Percentiles rank a stretch among this genome's conserved stretches.
Evolutionary conservation across 2,888 invertebrate genomes (phyloP).

Genomic region (Tryphoninae sp.): DNA sequence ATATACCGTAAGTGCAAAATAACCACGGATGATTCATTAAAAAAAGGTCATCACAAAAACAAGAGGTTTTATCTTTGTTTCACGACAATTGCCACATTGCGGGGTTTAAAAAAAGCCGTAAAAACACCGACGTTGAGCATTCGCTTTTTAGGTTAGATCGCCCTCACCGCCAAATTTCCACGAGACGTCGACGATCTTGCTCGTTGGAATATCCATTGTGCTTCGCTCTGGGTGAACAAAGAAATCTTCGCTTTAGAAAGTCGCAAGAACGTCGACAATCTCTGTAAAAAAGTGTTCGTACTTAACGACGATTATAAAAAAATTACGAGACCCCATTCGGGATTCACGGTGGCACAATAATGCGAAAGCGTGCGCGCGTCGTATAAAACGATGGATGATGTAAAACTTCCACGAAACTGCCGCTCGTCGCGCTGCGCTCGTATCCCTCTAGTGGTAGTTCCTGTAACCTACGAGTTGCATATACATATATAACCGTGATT

Average conservation of each 20-base stretch:
- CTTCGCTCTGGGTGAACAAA: slow-evolving; percentile 9
- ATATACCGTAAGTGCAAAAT: background rate
- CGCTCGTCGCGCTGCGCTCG: slow-evolving; percentile 36
- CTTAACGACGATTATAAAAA: slow-evolving; percentile 29
- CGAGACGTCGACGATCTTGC: slow-evolving; percentile 73
- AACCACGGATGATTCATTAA: background rate
- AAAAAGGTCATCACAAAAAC: background rate
- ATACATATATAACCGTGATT: background rate
- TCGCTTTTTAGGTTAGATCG: slow-evolving; percentile 45
- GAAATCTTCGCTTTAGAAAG: background rate
- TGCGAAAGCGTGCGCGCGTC: background rate
- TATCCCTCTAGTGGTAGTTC: background rate
- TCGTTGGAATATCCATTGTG: slow-evolving; percentile 72
- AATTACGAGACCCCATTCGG: background rate
- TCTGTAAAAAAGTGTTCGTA: background rate
- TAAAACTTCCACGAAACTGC: background rate
- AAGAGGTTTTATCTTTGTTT: background rate
- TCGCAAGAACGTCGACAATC: background rate
- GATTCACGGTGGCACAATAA: background rate
- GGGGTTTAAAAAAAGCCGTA: background rate
- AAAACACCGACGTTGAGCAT: background rate
- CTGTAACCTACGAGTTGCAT: background rate
- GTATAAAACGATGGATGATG: slow-evolving; percentile 7
- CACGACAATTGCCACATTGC: background rate
- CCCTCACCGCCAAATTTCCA: slow-evolving; percentile 79